Base-by-base conservation (phyloP, 2,797 vertebrate genomes). In the Enteromius anoplus region DNA sequence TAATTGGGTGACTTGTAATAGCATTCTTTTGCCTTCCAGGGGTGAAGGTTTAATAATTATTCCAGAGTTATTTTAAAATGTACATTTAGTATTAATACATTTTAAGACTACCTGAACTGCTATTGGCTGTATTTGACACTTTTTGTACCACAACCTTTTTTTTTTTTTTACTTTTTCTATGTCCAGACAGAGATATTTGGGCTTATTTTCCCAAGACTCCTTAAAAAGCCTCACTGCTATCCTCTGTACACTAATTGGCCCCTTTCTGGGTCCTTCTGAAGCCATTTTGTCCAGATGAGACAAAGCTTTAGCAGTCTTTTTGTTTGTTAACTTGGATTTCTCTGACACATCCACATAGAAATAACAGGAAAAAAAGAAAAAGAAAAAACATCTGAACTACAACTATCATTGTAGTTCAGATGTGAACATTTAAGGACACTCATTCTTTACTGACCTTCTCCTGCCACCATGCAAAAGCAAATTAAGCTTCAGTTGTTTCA, bases 181-280 rank as follows among this genome's bases (percentile, higher is more conserved):
- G 47, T 62, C 70, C 53, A 84, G 75, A 89, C 80, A 89, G 84
- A 88, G 81, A 77, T 82, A 78, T 91, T 88, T 89, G 85, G 82
- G 79, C 68, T 77, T 82, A 66, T 82, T 88, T 90, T 89, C 87
- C 81, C 81, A 89, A 83, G 87, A 90, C 86, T 80, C 87, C 53
- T 86, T 86, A 82, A 70, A 88, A 93, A 90, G 90, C 89, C 88
- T 91, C 78, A 86, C 87, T 86, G 91, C 91, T 91, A 92, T 92
- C 88, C 89, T 89, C 23, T 78, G 79, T 76, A 40, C 87, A 87
- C 85, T 92, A 92, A 93, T 92, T 89, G 87, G 79, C 86, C 88
- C 84, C 87, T 76, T 86, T 88, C 86, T 81, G 73, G 55, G 78
- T 85, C 85, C 87, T 89, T 86, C 90, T 88, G 89, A 89, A 90